Evolutionary conservation across 23 tunicate genomes (phyloP).

Genomic region (Corella eumyota): DNA sequence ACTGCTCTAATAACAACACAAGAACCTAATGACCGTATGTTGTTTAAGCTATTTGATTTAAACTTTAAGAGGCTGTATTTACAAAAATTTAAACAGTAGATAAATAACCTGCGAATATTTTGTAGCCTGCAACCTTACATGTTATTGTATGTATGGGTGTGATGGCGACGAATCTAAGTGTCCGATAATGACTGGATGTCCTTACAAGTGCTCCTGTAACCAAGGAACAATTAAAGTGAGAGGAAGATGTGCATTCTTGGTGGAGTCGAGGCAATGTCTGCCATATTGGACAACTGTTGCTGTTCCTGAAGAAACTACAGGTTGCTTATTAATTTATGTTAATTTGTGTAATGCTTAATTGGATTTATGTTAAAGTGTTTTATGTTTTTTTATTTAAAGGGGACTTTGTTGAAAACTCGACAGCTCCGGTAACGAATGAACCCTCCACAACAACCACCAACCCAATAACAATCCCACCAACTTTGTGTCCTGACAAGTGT

Average conservation of each 20-base stretch:
- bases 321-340: conserved; percentile 3
- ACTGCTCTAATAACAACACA: conserved; percentile 8
- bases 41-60: background rate
- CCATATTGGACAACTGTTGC: conserved; percentile 51
- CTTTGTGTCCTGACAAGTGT: conserved; percentile 57
- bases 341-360: background rate
- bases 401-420: no score
- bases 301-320: conserved; percentile 24
- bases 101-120: background rate
- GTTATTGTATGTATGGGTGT: conserved; percentile 91
- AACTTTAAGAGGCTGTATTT: background rate
- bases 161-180: conserved; percentile 69
- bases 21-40: conserved; percentile 7
- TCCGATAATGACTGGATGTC: conserved; percentile 62
- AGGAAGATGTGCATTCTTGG: conserved; percentile 83
- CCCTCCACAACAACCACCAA: conserved; percentile 27
- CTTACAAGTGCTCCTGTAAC: conserved; percentile 73
- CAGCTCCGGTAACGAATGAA: conserved; percentile 6
- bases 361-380: no score
- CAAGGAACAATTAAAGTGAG: conserved; percentile 43
- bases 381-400: no score
- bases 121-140: conserved; percentile 68
- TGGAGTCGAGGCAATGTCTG: conserved; percentile 48
- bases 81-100: background rate
- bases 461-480: conserved; percentile 44